A percentile compares a stretch with the other conserved stretches of the same genome.
Conservation (phyloP, 92 coral and sea anemone genomes). For the Phenganax subtilis region DNA sequence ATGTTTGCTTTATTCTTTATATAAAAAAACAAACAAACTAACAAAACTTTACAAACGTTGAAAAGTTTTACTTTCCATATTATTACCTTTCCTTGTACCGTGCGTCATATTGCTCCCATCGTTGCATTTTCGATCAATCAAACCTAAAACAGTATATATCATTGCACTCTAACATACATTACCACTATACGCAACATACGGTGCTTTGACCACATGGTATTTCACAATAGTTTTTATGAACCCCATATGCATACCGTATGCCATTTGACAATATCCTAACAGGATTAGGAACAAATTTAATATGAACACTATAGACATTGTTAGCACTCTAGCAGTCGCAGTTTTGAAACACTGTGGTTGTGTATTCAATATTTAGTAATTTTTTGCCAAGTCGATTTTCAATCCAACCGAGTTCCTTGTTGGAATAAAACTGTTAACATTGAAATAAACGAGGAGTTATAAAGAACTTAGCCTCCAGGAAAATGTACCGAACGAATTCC, state of each 20-base stretch:
- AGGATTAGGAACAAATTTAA: not conserved
- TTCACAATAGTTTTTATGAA: not conserved
- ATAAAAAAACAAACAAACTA: not conserved
- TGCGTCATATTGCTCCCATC: not conserved
- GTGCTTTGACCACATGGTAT: not conserved
- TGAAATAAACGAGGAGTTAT: not conserved
- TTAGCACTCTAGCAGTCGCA: not conserved
- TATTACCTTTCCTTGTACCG: not conserved
- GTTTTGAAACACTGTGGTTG: not conserved
- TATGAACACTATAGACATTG: not conserved
- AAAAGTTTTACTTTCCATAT: not conserved
- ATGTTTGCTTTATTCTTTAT: conserved; percentile 1
- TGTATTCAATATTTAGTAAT: not conserved
- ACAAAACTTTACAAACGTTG: not conserved
- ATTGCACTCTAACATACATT: not conserved
- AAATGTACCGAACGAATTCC: not conserved
- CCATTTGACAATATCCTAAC: conserved; percentile 1
- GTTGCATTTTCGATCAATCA: not conserved
- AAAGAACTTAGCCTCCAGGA: not conserved
- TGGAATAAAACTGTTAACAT: not conserved
- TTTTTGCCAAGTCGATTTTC: not conserved
- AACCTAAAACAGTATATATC: not conserved
- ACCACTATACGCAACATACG: not conserved
- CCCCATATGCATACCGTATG: conserved; percentile 32
- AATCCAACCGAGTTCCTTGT: not conserved